Evolutionary conservation across 2,113 vertebrate genomes (phyloP).

Genomic region (Prionailurus bengalensis): DNA sequence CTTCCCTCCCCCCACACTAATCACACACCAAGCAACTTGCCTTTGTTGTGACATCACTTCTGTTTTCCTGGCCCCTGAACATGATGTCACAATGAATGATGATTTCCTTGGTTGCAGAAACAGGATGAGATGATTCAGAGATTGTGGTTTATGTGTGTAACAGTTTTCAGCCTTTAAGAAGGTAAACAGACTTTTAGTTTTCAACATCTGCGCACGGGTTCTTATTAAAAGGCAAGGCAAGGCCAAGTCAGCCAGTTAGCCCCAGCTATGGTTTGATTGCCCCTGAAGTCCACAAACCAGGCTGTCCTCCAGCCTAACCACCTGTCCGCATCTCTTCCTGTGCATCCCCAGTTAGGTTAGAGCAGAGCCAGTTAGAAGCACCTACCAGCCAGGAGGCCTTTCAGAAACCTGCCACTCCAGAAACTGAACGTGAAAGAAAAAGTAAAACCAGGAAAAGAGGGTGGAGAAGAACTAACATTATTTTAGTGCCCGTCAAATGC

Average conservation of each 20-base stretch:
- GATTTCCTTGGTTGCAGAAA: slow-evolving; percentile 85
- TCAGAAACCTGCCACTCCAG: slow-evolving; percentile 55
- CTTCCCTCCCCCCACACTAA: background rate
- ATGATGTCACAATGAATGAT: slow-evolving; percentile 86
- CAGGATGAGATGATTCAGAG: slow-evolving; percentile 86
- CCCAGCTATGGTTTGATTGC: slow-evolving; percentile 21
- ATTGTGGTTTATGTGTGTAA: slow-evolving; percentile 79
- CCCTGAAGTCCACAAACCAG: slow-evolving; percentile 12
- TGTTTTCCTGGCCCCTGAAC: slow-evolving; percentile 80
- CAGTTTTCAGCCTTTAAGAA: slow-evolving; percentile 74
- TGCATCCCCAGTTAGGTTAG: slow-evolving; percentile 47
- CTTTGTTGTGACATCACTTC: slow-evolving; percentile 81
- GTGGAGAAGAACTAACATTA: background rate
- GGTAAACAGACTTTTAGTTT: slow-evolving; percentile 68
- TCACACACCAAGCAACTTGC: slow-evolving; percentile 49
- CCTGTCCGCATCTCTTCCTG: background rate
- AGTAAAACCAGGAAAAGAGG: background rate
- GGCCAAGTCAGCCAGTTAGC: background rate
- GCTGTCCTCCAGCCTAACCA: background rate
- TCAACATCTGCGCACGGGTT: slow-evolving; percentile 10
- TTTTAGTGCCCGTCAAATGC: background rate
- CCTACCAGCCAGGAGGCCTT: background rate
- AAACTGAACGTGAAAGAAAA: slow-evolving; percentile 18
- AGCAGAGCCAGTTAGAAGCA: background rate
- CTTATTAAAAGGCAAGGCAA: slow-evolving; percentile 60